Conservation (phyloP, 2,797 vertebrate species). For the Pagetopsis macropterus region DNA sequence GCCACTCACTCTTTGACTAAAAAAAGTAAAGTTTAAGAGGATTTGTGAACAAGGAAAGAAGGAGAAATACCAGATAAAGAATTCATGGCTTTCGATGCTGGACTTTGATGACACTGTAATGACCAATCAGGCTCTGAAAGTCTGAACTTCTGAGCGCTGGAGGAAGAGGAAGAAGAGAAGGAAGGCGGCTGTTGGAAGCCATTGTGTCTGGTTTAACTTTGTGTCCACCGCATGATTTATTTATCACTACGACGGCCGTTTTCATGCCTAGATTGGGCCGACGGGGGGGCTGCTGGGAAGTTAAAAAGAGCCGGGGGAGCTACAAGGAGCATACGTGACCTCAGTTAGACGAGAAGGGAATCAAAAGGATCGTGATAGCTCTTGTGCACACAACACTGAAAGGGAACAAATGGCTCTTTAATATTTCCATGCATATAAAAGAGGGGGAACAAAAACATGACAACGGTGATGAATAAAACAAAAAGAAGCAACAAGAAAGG, state of each 20-base stretch:
- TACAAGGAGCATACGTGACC: constrained; percentile 68
- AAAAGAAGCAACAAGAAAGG: constrained; percentile 65
- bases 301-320: constrained; percentile 57
- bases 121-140: constrained; percentile 28
- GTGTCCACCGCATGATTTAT: constrained; percentile 74
- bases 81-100: constrained; percentile 37
- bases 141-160: constrained; percentile 30
- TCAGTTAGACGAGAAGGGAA: constrained; percentile 62
- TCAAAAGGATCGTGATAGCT: constrained; percentile 67
- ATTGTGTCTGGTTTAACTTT: constrained; percentile 62
- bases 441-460: constrained; percentile 4
- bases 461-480: constrained; percentile 78
- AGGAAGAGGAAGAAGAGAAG: constrained; percentile 24
- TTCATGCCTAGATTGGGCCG: constrained; percentile 56
- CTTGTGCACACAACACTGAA: constrained; percentile 69
- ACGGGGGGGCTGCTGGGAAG: constrained; percentile 37
- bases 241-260: constrained; percentile 64
- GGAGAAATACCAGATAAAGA: constrained; percentile 39
- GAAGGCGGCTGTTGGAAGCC: constrained; percentile 33
- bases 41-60: not conserved
- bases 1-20: constrained; percentile 8
- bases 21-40: not conserved
- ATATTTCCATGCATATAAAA: constrained; percentile 66
- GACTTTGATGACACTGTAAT: constrained; percentile 9
- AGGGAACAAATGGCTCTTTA: constrained; percentile 78